These are phyloP conservation scores for Pammene fasciana DNA, from an alignment of 2,888 invertebrate genomes.

Conservation along the genomic window DNA sequence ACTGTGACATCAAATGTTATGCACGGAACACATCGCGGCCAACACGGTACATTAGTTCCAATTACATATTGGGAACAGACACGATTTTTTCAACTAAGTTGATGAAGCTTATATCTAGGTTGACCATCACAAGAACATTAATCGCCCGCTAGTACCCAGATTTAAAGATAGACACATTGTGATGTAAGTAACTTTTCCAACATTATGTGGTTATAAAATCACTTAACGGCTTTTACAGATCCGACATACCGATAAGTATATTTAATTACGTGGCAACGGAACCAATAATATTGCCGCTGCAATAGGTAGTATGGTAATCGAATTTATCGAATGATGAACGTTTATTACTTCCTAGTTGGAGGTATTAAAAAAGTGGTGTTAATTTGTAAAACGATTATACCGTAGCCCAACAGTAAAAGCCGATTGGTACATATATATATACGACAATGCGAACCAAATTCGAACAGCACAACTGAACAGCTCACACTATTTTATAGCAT, in stretches of 20 bases:
- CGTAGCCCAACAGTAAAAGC: too few relatives aligned
- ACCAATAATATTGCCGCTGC: too few relatives aligned
- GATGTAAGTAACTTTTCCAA: neutral
- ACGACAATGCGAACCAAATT: too few relatives aligned
- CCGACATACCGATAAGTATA: constrained; percentile 1
- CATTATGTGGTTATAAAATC: neutral
- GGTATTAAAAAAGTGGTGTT: too few relatives aligned
- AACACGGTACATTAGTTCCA: constrained; percentile 34
- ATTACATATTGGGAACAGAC: constrained; percentile 20
- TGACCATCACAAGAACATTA: constrained; percentile 23
- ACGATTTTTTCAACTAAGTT: constrained; percentile 5
- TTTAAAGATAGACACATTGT: neutral
- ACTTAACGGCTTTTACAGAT: neutral
- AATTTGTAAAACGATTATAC: too few relatives aligned
- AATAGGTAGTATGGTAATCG: too few relatives aligned
- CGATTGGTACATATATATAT: too few relatives aligned
- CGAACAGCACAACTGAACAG: too few relatives aligned
- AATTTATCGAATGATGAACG: too few relatives aligned
- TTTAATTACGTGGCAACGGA: too few relatives aligned
- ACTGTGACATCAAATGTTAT: constrained; percentile 42
- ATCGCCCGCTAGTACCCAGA: constrained; percentile 4
- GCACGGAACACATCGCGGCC: constrained; percentile 39
- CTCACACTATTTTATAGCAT: too few relatives aligned
- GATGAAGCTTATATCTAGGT: constrained; percentile 24
- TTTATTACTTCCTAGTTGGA: too few relatives aligned